Conservation (phyloP, 1,140 invertebrate genomes). For the Anastatus disparis region DNA sequence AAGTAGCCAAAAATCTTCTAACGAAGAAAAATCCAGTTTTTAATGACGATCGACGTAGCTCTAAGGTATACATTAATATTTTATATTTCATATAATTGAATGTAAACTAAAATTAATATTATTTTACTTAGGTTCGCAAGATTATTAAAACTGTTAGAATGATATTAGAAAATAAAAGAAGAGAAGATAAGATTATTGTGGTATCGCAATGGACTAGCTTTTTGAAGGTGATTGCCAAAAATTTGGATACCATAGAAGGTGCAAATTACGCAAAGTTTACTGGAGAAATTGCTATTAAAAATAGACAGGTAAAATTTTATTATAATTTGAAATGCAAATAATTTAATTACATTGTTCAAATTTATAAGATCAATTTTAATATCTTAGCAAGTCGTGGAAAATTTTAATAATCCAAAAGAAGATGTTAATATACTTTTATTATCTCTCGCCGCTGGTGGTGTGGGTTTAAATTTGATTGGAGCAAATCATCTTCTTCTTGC, state of each 20-base stretch:
- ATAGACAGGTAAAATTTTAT: slow-evolving; percentile 53
- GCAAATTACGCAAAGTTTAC: slow-evolving; percentile 74
- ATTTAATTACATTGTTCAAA: no score
- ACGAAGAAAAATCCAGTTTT: slow-evolving; percentile 79
- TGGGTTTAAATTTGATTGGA: slow-evolving; percentile 90
- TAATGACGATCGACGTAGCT: slow-evolving; percentile 68
- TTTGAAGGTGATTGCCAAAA: slow-evolving; percentile 74
- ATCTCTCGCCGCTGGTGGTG: slow-evolving; percentile 89
- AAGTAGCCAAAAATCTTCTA: slow-evolving; percentile 64
- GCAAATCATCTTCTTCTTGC: slow-evolving; percentile 90
- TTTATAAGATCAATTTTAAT: no score
- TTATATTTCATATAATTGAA: neutral
- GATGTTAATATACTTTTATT: slow-evolving; percentile 76
- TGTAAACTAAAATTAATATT: slow-evolving; percentile 10
- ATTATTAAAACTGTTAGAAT: slow-evolving; percentile 73
- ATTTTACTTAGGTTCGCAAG: slow-evolving; percentile 69
- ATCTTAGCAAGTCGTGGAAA: slow-evolving; percentile 36
- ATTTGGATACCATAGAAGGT: slow-evolving; percentile 66
- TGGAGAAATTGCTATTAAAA: slow-evolving; percentile 73
- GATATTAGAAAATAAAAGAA: slow-evolving; percentile 68
- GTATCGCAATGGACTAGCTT: slow-evolving; percentile 90
- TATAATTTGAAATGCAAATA: no score
- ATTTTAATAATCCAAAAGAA: slow-evolving; percentile 75
- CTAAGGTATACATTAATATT: slow-evolving; percentile 70
- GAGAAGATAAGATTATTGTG: slow-evolving; percentile 79